A percentile compares a stretch with the other conserved stretches of the same genome.
These are phyloP conservation scores for Colinus virginianus DNA, from an alignment of 2,113 vertebrate genomes.

Conservation along the genomic window DNA sequence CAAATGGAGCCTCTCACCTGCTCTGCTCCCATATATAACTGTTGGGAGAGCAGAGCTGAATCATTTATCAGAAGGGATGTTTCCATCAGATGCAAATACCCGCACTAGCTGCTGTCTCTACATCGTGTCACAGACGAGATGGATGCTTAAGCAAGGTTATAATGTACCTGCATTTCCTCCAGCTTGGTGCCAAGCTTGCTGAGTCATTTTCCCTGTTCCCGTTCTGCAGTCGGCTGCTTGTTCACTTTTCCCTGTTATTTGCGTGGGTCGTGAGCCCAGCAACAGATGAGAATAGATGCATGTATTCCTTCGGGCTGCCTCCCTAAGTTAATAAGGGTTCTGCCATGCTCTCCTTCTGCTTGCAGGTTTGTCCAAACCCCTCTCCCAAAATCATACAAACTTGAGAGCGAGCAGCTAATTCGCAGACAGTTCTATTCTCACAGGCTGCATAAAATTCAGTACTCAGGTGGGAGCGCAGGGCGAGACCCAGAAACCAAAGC, in stretches of 20 bases:
- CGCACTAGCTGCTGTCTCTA: not conserved
- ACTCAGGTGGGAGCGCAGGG: not conserved
- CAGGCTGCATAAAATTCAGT: not conserved
- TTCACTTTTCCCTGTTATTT: conserved; percentile 50
- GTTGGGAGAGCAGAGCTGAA: conserved; percentile 1
- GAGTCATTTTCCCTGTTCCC: conserved; percentile 71
- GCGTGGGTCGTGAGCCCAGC: conserved; percentile 57
- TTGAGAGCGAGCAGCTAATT: not conserved
- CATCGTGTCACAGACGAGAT: not conserved
- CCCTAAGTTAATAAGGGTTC: conserved; percentile 43
- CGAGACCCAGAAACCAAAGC: not conserved
- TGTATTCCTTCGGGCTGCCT: conserved; percentile 32
- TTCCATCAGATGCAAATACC: not conserved
- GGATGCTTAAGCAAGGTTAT: conserved; percentile 43
- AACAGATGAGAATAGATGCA: conserved; percentile 55
- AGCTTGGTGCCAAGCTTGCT: conserved; percentile 61
- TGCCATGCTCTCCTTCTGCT: not conserved
- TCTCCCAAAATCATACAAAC: conserved; percentile 7
- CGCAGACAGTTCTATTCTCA: not conserved
- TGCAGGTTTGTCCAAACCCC: not conserved
- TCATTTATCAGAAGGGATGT: conserved; percentile 6
- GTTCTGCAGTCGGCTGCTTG: conserved; percentile 36
- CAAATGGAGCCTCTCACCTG: conserved; percentile 11
- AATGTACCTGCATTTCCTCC: conserved; percentile 59
- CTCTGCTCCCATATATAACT: not conserved